phyloP scores from a whole-genome alignment of 2,888 invertebrate genomes.

The Andrena minutula region DNA sequence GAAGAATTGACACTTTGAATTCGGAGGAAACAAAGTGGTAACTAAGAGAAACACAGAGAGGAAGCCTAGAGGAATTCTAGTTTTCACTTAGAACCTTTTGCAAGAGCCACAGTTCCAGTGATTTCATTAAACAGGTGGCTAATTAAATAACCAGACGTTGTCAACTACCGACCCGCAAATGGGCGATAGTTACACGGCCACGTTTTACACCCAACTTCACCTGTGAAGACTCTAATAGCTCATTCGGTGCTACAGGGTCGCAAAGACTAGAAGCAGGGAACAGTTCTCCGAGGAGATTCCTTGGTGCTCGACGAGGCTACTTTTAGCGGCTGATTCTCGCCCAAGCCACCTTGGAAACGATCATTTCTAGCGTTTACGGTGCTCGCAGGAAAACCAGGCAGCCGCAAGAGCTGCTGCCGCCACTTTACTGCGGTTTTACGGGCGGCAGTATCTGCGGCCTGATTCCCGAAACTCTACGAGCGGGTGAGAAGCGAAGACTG shows the following conservation, averaged over 20 bases:
- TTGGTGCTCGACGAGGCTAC: background rate
- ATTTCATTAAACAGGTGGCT: no score
- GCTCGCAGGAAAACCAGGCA: conserved; percentile 73
- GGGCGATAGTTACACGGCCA: no score
- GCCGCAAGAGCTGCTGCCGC: conserved; percentile 59
- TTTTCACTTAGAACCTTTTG: no score
- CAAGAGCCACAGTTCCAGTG: no score
- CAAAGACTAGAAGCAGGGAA: background rate
- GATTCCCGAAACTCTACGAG: conserved; percentile 73
- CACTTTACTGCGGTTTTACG: conserved; percentile 78
- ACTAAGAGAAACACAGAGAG: no score
- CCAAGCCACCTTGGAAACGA: conserved; percentile 49
- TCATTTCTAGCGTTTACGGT: conserved; percentile 78
- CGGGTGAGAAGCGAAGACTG: background rate
- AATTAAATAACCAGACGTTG: no score
- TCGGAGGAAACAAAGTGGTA: no score
- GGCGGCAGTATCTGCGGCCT: conserved; percentile 68
- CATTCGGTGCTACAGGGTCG: background rate
- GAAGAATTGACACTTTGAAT: no score
- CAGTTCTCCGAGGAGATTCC: background rate
- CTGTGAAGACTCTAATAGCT: background rate
- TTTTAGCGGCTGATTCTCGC: conserved; percentile 6
- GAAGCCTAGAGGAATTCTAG: no score
- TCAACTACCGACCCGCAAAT: no score
- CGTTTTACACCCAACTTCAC: no score